These are phyloP conservation scores for Monopis laevigella DNA, from an alignment of 2,888 invertebrate genomes.

Conservation along the genomic window DNA sequence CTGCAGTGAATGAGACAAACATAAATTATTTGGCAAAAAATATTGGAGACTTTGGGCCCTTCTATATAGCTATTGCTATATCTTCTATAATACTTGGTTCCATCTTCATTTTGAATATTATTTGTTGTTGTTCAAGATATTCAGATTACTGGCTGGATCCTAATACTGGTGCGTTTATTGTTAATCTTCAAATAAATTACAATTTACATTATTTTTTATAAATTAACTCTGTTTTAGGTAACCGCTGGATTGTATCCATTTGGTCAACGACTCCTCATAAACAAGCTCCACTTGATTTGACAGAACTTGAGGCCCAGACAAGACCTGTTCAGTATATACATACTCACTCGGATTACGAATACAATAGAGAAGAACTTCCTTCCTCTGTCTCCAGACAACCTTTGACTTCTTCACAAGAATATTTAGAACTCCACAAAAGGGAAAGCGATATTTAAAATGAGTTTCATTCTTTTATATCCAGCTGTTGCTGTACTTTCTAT, in stretches of 20 bases:
- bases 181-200: too few relatives aligned
- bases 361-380: constrained; percentile 31
- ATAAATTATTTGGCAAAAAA: constrained; percentile 19
- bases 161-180: constrained; percentile 72
- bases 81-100: constrained; percentile 76
- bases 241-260: constrained; percentile 84
- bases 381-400: constrained; percentile 47
- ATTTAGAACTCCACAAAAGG: constrained; percentile 76
- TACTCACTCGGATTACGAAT: constrained; percentile 35
- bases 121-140: constrained; percentile 83
- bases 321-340: constrained; percentile 30
- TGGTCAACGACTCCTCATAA: constrained; percentile 87
- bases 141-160: constrained; percentile 84
- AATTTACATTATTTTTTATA: neutral
- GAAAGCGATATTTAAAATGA: constrained; percentile 85
- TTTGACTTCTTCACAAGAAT: constrained; percentile 54
- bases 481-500: constrained; percentile 77
- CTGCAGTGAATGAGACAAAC: neutral
- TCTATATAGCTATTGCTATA: constrained; percentile 84
- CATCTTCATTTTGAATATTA: constrained; percentile 78
- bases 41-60: constrained; percentile 81
- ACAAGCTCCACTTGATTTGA: constrained; percentile 82
- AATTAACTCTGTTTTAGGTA: constrained; percentile 61
- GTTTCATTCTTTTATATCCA: constrained; percentile 81
- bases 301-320: constrained; percentile 68